Evolutionary conservation across 1,140 invertebrate genomes (phyloP), one percentile per base, ranked within the genome.

Genomic region (Aphidius ervi): DNA sequence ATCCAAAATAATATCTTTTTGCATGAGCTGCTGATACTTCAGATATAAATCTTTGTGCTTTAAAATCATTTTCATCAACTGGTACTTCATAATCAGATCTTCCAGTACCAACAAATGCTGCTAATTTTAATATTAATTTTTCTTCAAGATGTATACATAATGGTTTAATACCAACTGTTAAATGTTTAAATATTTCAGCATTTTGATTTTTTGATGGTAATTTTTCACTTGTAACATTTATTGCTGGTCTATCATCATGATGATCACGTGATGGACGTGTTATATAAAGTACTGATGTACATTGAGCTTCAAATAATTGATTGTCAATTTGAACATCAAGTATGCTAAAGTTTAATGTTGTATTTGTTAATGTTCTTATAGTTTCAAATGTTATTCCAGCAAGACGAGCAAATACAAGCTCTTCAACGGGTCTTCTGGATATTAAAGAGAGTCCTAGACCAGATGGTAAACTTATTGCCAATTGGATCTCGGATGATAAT

Each of bases 1-100:
- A 85, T 40, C 90, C 93, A 80, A 98, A 97, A 78, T 97, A 98
- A 77, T 94, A 97, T 66, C 91, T 75, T 62, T 87, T 90, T 39
- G 90, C 86, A 75, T 93, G 88, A 9, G 89, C 85, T 9, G 92
- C 87, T 9, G 91, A 87, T 1, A 90, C 87, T 71, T 91, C 88
- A n/a, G 87, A 87, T 9, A 93, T 82, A 63, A 91, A 86, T 69
- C 87, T 82, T 59, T 89, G 88, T 10, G 85, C 85, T 71, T 90
- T 87, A 72, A 86, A 88, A 70, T 91, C 90, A 68, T 84, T 88
- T 72, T 93, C 89, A 70, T 91, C 88, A 20, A 81, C 71, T 0
- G 75, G 76, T 1, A 67, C 68, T 43, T 77, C 77, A 4, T 74
- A 47, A 9, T 78, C 74, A 0, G 73, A 74, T 50, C 71, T 68